Conservation (phyloP, 1,140 invertebrate species). For the Glomeris maerens region DNA sequence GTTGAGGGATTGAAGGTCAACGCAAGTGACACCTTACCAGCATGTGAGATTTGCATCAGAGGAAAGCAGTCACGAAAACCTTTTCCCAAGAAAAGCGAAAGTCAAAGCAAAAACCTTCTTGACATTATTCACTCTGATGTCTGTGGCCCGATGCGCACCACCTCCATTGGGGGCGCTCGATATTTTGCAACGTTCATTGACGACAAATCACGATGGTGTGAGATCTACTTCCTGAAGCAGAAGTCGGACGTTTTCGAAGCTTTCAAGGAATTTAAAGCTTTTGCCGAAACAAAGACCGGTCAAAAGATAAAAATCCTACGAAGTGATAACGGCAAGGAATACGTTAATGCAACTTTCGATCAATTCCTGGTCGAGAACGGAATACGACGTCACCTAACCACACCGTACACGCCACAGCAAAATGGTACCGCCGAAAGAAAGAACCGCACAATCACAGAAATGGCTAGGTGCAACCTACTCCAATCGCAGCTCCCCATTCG, state of each 20-base stretch:
- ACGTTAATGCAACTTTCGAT: slow-evolving; percentile 13
- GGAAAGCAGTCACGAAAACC: slow-evolving; percentile 6
- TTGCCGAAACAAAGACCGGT: slow-evolving; percentile 17
- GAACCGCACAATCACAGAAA: slow-evolving; percentile 29
- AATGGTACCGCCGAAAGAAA: slow-evolving; percentile 34
- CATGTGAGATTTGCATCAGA: slow-evolving; percentile 6
- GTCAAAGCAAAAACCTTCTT: not conserved
- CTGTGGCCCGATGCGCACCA: slow-evolving; percentile 30
- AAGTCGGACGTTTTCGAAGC: slow-evolving; percentile 27
- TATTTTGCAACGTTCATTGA: slow-evolving; percentile 32
- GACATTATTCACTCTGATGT: slow-evolving; percentile 23
- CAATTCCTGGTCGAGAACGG: slow-evolving; percentile 11
- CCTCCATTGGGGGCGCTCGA: slow-evolving; percentile 23
- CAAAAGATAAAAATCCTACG: slow-evolving; percentile 7
- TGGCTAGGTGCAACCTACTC: slow-evolving; percentile 22
- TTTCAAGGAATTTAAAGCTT: slow-evolving; percentile 27
- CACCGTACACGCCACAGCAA: slow-evolving; percentile 33
- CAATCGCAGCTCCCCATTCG: slow-evolving; percentile 12
- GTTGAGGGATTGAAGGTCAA: slow-evolving; percentile 4
- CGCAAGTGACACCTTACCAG: not conserved
- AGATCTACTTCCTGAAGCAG: slow-evolving; percentile 29
- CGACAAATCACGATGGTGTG: slow-evolving; percentile 27
- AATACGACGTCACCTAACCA: slow-evolving; percentile 20
- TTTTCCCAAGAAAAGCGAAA: not conserved
- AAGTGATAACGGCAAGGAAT: slow-evolving; percentile 6